phyloP scores from a whole-genome alignment of 2,797 vertebrate species.

The Tapera naevia region DNA sequence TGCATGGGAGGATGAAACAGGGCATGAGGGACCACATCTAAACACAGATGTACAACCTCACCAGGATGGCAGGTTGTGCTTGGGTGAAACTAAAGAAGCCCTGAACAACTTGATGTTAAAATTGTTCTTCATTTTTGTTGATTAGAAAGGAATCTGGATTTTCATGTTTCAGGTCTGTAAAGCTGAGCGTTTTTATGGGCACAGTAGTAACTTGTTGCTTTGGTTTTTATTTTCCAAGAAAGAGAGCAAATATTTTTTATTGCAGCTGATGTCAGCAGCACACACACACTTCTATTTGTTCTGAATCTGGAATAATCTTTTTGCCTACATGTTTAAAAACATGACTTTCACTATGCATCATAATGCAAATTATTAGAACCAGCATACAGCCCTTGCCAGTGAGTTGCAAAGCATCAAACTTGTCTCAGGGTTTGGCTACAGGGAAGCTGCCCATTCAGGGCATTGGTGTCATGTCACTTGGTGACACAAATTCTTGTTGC shows the following conservation, averaged over 20 bases:
- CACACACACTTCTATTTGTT: background rate
- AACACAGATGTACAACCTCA: background rate
- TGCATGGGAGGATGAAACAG: background rate
- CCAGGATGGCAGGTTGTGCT: background rate
- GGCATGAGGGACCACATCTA: background rate
- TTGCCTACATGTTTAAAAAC: background rate
- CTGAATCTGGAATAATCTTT: background rate
- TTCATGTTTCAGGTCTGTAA: background rate
- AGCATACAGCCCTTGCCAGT: background rate
- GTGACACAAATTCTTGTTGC: slow-evolving; percentile 19
- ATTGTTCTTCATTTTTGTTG: background rate
- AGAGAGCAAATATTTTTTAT: background rate
- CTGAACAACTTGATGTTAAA: background rate
- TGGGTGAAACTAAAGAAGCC: background rate
- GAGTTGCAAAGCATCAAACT: background rate
- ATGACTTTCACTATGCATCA: background rate
- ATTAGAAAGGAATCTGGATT: background rate
- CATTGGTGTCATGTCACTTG: background rate
- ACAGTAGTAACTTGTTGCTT: background rate
- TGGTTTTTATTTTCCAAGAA: background rate
- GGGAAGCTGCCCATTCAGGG: background rate
- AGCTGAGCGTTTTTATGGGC: background rate
- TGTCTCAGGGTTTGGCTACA: slow-evolving; percentile 27
- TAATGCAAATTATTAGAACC: slow-evolving; percentile 1
- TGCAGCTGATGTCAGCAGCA: background rate